Evolutionary conservation across 2,888 invertebrate genomes (phyloP).

Genomic region (Tortricodes alternella): DNA sequence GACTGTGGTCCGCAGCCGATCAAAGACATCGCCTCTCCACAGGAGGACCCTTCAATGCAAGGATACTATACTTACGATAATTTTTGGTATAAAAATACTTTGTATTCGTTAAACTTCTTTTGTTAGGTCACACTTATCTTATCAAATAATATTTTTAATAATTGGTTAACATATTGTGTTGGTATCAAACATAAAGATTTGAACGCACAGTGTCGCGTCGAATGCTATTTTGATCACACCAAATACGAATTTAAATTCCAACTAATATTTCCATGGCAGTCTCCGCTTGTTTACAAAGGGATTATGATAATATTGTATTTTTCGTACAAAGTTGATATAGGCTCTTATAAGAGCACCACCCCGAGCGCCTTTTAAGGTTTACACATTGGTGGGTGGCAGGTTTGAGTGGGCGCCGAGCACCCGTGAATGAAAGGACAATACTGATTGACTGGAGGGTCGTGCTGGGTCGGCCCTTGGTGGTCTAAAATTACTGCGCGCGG

Average conservation of each 20-base stretch:
- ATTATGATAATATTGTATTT: background rate
- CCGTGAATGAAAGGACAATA: slow-evolving; percentile 28
- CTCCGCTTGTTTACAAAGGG: background rate
- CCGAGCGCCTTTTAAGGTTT: slow-evolving; percentile 19
- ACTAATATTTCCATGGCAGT: background rate
- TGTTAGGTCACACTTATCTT: background rate
- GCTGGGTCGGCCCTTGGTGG: slow-evolving; percentile 12
- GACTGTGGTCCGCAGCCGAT: slow-evolving; percentile 68
- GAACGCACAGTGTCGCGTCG: background rate
- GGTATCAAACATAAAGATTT: background rate
- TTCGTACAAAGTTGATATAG: background rate
- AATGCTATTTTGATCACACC: too few relatives aligned
- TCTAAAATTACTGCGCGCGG: slow-evolving; percentile 19
- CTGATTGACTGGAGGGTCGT: slow-evolving; percentile 17
- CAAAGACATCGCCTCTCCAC: slow-evolving; percentile 62
- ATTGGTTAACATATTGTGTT: background rate
- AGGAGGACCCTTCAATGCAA: slow-evolving; percentile 54
- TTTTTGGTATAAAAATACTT: too few relatives aligned
- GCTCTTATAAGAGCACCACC: slow-evolving; percentile 10
- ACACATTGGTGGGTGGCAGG: slow-evolving; percentile 16
- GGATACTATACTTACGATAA: too few relatives aligned
- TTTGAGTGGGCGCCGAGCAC: slow-evolving; percentile 20
- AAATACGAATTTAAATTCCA: background rate
- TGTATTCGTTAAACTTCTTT: too few relatives aligned
- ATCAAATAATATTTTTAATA: background rate